These are phyloP conservation scores for Urocyon cinereoargenteus DNA, from an alignment of 2,797 vertebrate genomes.

Conservation along the genomic window DNA sequence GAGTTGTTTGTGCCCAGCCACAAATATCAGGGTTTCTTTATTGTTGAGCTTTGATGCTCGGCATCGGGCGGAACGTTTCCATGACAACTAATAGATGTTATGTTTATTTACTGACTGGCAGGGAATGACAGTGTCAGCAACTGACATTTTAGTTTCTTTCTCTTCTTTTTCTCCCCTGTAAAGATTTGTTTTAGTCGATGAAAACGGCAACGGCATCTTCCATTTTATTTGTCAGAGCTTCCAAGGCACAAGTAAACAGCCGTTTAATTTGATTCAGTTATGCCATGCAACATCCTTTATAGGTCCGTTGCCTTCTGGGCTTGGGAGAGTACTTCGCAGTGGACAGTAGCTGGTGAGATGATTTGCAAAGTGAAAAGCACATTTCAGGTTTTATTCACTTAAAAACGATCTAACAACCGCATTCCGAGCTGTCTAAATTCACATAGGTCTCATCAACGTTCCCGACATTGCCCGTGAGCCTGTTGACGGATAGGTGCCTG, in stretches of 20 bases:
- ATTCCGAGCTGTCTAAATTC: conserved; percentile 54
- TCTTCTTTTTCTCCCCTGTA: conserved; percentile 64
- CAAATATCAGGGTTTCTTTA: conserved; percentile 81
- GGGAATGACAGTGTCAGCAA: conserved; percentile 85
- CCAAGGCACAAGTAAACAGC: conserved; percentile 71
- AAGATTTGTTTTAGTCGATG: conserved; percentile 85
- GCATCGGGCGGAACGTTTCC: conserved; percentile 85
- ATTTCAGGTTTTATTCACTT: conserved; percentile 82
- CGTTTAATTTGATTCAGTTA: conserved; percentile 75
- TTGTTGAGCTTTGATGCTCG: conserved; percentile 84
- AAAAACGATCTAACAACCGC: conserved; percentile 80
- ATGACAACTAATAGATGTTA: conserved; percentile 87
- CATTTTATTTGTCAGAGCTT: conserved; percentile 76
- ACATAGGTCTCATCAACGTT: conserved; percentile 74
- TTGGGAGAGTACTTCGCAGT: conserved; percentile 68
- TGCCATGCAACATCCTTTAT: conserved; percentile 63
- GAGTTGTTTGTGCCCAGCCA: conserved; percentile 79
- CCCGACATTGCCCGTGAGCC: conserved; percentile 72
- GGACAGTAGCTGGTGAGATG: conserved; percentile 60
- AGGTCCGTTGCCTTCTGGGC: conserved; percentile 61
- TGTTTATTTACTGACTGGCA: conserved; percentile 87
- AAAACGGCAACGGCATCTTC: conserved; percentile 79
- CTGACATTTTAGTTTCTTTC: conserved; percentile 86
- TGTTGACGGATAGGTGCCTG: conserved; percentile 73
- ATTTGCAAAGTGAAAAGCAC: conserved; percentile 81